A percentile compares a stretch with the other conserved stretches of the same genome.
phyloP scores from a whole-genome alignment of 2,888 invertebrate genomes.

The Lypha dubia region DNA sequence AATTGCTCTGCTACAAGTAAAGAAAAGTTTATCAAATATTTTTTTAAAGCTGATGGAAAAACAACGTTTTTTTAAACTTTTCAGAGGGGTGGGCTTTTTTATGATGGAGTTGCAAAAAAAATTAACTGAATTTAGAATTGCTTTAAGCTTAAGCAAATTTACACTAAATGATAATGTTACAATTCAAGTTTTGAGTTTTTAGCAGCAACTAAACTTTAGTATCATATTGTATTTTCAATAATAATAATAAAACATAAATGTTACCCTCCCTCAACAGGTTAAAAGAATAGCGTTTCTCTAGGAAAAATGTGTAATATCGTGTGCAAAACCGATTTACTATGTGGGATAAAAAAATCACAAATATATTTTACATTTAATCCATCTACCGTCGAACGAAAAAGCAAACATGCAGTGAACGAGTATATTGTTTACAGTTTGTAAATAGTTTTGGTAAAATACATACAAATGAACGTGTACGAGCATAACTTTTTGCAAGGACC shows the following conservation, averaged over 20 bases:
- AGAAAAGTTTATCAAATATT: conserved; percentile 14
- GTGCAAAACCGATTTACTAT: conserved; percentile 44
- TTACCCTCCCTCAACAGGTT: conserved; percentile 31
- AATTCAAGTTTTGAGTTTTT: too few species aligned
- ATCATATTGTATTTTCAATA: too few species aligned
- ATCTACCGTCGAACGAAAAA: conserved; percentile 9
- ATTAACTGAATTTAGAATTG: too few species aligned
- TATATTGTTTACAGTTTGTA: conserved; percentile 64
- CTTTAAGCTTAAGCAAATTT: background rate
- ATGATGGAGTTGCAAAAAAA: too few species aligned
- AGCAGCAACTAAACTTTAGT: too few species aligned
- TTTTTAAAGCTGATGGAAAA: background rate
- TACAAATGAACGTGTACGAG: background rate
- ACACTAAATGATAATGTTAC: too few species aligned
- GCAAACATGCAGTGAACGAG: conserved; percentile 29
- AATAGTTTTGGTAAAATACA: conserved; percentile 40
- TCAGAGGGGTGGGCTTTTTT: background rate
- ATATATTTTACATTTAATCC: conserved; percentile 3
- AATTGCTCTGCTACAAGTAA: conserved; percentile 41
- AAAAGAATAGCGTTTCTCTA: conserved; percentile 4
- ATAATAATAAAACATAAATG: background rate
- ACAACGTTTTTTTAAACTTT: background rate
- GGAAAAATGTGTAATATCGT: conserved; percentile 44
- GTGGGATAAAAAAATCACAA: conserved; percentile 30
- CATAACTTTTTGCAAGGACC: background rate